A percentile compares a stretch with the other conserved stretches of the same genome.
Evolutionary conservation across 2,113 vertebrate species (phyloP).

Genomic region (Ivindomyrus marchei): DNA sequence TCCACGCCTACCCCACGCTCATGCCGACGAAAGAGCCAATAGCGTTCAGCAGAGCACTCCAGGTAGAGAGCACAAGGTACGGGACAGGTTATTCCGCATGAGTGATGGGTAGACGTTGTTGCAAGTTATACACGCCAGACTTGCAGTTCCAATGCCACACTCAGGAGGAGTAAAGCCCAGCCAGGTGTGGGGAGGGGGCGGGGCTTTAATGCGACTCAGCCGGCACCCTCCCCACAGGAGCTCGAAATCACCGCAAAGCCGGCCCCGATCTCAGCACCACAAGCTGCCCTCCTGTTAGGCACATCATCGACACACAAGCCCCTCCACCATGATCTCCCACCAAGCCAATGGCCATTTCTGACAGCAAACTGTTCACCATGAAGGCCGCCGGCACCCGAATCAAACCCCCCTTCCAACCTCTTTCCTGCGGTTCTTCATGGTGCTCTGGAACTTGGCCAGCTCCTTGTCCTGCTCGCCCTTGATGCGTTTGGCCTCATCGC

Average conservation of each 20-base stretch:
- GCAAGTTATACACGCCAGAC: neutral
- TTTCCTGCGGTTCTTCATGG: constrained; percentile 89
- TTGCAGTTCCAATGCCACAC: neutral
- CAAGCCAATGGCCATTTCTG: neutral
- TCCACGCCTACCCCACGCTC: neutral
- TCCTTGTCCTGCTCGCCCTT: constrained; percentile 95
- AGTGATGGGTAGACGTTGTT: neutral
- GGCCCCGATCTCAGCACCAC: neutral
- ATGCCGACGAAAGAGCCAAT: neutral
- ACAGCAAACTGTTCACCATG: neutral
- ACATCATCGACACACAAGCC: neutral
- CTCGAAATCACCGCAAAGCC: neutral
- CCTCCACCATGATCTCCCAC: neutral
- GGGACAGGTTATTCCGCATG: neutral
- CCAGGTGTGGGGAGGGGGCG: neutral
- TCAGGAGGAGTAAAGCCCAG: neutral
- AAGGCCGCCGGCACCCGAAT: neutral
- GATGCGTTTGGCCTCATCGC: constrained; percentile 92
- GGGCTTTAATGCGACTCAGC: neutral
- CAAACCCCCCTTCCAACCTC: constrained; percentile 65
- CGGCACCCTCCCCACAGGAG: neutral
- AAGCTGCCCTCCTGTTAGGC: neutral
- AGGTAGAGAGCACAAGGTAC: neutral
- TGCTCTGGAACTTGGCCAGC: constrained; percentile 84
- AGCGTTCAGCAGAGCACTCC: neutral